Evolutionary conservation across 2,113 vertebrate genomes (phyloP).

Genomic region (Nerophis lumbriciformis): DNA sequence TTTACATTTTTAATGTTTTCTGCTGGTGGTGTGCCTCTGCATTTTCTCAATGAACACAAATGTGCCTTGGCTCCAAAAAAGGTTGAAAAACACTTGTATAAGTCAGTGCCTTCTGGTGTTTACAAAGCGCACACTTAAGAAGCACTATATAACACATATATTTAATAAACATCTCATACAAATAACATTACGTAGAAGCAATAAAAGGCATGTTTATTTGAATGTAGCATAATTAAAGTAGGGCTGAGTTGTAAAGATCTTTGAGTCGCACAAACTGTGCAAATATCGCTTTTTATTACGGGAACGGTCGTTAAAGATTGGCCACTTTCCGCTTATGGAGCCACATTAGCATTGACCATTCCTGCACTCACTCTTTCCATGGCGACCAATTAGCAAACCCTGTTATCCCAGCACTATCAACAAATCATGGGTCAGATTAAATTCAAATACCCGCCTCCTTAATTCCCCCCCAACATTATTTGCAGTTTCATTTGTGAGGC

Average conservation of each 20-base stretch:
- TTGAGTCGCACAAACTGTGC: conserved; percentile 33
- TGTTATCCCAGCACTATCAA: conserved; percentile 23
- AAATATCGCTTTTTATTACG: conserved; percentile 53
- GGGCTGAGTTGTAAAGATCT: conserved; percentile 47
- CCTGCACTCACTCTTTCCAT: conserved; percentile 47
- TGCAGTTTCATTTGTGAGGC: background rate
- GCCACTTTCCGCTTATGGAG: conserved; percentile 51
- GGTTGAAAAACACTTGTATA: too few species aligned
- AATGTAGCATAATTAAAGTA: conserved; percentile 12
- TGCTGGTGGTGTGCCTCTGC: too few species aligned
- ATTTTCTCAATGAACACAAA: too few species aligned
- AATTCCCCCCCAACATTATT: background rate
- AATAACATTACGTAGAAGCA: too few species aligned
- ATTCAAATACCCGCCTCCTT: conserved; percentile 4
- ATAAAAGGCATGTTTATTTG: background rate
- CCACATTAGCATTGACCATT: conserved; percentile 32
- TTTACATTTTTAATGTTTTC: too few species aligned
- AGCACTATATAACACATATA: background rate
- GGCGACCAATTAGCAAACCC: conserved; percentile 20
- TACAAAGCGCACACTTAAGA: background rate
- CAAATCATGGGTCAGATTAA: conserved; percentile 1
- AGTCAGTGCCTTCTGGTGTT: too few species aligned
- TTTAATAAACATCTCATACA: background rate
- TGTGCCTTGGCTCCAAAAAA: too few species aligned
- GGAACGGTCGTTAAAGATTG: conserved; percentile 51